Base-by-base conservation (phyloP, 2,888 invertebrate genomes). In the Ectemnius cavifrons region DNA sequence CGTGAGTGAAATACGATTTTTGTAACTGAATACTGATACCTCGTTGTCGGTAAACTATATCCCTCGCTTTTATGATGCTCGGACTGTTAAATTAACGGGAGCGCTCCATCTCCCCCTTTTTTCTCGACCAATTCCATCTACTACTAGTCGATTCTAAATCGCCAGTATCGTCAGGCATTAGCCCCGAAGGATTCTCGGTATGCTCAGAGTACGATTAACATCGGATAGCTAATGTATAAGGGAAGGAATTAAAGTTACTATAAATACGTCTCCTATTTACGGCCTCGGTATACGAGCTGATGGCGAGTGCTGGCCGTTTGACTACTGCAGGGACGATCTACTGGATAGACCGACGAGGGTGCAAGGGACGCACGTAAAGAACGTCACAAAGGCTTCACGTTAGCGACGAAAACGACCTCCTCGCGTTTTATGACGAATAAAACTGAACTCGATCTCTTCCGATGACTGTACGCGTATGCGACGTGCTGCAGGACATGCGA, bases 371-470 rank as follows among this genome's bases (percentile, higher is more conserved):
- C 66, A 18, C 63, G 58, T 16, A 49, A 52, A 37, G 62, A 79
- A 77, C 37, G 37, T 37, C n/a, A 52, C 14, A 52, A 52, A 52
- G 52, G 52, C 52, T 37, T 37, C 14, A 16, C 52, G 52, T 52
- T 52, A 52, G 52, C 52, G 52, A 14, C 52, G 49, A 75, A 83
- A 73, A 75, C 77, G 62, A 81, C 84, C 77, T 80, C 77, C 73
- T 52, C 61, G 23, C 71, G 71, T 75, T 86, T 85, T 86, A 85
- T 78, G 81, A 81, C 63, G 74, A 77, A 81, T 85, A 86, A 86
- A 85, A 84, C 72, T 71, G 74, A 70, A 63, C 73, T 75, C 67
- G 68, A 78, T 71, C 76, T 69, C 70, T 75, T 74, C 73, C 80
- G 70, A 73, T 70, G 73, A 74, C 67, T 57, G 67, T 69, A 67